Evolutionary conservation across 2,797 vertebrate genomes (phyloP).

Genomic region (Salarias fasciatus): DNA sequence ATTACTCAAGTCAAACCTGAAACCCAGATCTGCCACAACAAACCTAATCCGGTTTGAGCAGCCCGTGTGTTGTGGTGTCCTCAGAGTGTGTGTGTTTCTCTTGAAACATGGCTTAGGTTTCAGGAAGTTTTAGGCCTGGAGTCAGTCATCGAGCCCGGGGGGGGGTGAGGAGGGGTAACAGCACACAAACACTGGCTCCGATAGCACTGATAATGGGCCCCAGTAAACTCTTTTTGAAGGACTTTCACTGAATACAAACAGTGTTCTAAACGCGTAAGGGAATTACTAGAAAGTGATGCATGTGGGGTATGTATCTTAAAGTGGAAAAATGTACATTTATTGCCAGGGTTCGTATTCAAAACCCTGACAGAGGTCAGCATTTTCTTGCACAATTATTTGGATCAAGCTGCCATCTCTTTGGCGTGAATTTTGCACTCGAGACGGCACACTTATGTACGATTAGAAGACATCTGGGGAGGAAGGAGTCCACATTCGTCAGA

Average conservation of each 20-base stretch:
- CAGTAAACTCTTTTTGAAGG: constrained; percentile 30
- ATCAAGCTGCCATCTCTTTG: constrained; percentile 35
- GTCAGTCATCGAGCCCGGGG: constrained; percentile 56
- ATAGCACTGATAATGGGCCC: constrained; percentile 50
- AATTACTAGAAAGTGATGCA: constrained; percentile 33
- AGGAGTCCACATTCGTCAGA: constrained; percentile 65
- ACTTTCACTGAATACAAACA: constrained; percentile 40
- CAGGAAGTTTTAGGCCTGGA: constrained; percentile 75
- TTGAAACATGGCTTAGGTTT: constrained; percentile 73
- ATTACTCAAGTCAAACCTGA: constrained; percentile 80
- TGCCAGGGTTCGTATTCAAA: constrained; percentile 11
- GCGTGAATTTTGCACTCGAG: constrained; percentile 43
- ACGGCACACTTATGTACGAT: constrained; percentile 68
- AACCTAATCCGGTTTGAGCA: constrained; percentile 81
- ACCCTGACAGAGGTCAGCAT: too few relatives aligned
- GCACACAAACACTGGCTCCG: constrained; percentile 57
- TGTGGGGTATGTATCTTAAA: constrained; percentile 7
- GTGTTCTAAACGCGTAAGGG: constrained; percentile 13
- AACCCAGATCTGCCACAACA: constrained; percentile 82
- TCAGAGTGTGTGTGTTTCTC: constrained; percentile 67
- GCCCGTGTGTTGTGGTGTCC: constrained; percentile 73
- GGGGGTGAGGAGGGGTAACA: constrained; percentile 11
- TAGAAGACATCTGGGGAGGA: constrained; percentile 40
- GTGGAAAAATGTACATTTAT: constrained; percentile 28
- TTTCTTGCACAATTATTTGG: too few relatives aligned